Evolutionary conservation across 2,113 vertebrate genomes (phyloP), one percentile per base, ranked within the genome.

Genomic region (Salvelinus namaycush): DNA sequence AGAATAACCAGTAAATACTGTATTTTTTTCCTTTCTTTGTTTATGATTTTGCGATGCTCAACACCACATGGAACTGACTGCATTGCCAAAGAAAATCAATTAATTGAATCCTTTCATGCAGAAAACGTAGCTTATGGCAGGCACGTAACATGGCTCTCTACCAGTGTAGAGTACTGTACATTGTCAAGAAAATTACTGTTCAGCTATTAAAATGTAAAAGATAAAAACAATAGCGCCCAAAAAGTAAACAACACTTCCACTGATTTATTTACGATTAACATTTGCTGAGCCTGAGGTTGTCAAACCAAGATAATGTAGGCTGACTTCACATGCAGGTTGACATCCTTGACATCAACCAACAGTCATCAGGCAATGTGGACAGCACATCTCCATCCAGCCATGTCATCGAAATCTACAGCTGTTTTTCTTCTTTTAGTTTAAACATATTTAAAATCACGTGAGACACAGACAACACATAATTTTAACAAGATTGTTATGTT

Each of bases 11-110:
- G 39, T 44, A 44, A 44, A 44, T 44, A 44, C 13, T 20, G 16
- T 29, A 13, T 68, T 4, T 29, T 20, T 4, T 65, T 11, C 39
- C 39, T 44, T 72, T 77, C 70, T 54, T 24, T 62, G n/a, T 26
- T 57, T 11, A 13, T 1, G 70, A 48, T 48, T 18, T 29, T 39
- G 54, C 54, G 26, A 66, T 13, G 1, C 2, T 34, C 7, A 57
- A 57, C 6, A 84, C 88, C 87, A 88, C 88, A 87, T 87, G 87
- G 84, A 84, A 87, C 89, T 89, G 89, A 90, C 86, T 90, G 88
- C 86, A 88, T 88, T 88, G 89, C 89, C n/a, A 76, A 85, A 81
- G 85, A 87, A 82, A 90, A 91, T 89, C 86, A 89, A 90, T 87
- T 89, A 90, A 90, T 92, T 89, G 88, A 89, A 57, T 57, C 5